Percentiles rank a stretch among this genome's conserved stretches.
Conservation (phyloP, 2,888 invertebrate species). For the Meganola albula region DNA sequence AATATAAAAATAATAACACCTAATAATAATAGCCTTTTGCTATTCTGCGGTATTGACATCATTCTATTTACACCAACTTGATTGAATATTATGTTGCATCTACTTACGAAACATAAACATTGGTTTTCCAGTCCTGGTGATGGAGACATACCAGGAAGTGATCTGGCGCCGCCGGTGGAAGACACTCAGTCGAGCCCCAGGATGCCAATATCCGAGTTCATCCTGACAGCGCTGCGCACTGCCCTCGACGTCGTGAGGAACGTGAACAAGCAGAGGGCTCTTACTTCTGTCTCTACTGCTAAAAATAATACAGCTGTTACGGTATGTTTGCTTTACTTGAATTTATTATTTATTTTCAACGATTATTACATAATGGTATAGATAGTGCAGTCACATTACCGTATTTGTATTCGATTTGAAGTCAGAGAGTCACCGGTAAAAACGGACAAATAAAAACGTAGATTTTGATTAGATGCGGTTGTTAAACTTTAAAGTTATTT, state of each 20-base stretch:
- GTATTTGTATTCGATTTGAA: too few relatives aligned
- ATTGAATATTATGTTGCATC: too few relatives aligned
- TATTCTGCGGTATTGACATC: too few relatives aligned
- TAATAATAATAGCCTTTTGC: too few relatives aligned
- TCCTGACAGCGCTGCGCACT: constrained; percentile 63
- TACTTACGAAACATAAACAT: too few relatives aligned
- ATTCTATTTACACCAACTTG: too few relatives aligned
- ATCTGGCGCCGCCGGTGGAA: constrained; percentile 21
- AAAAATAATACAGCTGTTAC: constrained; percentile 40
- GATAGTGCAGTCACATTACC: too few relatives aligned
- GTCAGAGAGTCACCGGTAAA: too few relatives aligned
- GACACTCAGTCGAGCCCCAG: constrained; percentile 27
- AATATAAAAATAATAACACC: too few relatives aligned
- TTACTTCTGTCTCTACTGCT: constrained; percentile 23
- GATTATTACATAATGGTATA: not conserved
- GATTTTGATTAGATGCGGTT: too few relatives aligned
- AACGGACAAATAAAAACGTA: too few relatives aligned
- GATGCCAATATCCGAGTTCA: constrained; percentile 59
- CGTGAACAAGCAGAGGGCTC: constrained; percentile 54
- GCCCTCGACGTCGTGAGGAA: constrained; percentile 64
- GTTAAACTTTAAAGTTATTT: too few relatives aligned
- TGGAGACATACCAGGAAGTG: constrained; percentile 33
- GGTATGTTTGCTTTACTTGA: constrained; percentile 34
- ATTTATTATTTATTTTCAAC: not conserved
- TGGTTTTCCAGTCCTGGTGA: constrained; percentile 32